Evolutionary conservation across 2,797 vertebrate species (phyloP), one percentile per base, ranked within the genome.

Genomic region (Peromyscus melanophrys): DNA sequence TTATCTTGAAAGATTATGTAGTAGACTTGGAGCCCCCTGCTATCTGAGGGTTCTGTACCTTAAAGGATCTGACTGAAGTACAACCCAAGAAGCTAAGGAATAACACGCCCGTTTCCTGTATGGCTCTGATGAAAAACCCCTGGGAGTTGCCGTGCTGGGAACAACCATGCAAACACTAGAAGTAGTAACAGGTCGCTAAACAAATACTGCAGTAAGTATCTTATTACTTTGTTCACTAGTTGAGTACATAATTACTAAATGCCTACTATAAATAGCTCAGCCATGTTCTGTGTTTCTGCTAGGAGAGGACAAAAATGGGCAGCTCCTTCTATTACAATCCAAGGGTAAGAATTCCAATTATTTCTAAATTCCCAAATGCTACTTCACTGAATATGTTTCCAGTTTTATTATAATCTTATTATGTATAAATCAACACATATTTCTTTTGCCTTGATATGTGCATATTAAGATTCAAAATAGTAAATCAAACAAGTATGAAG

Each of bases 231-330:
- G 80, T 37, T 14, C 7, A 29, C 83, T 82, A 17, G 71, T 76
- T 95, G 82, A 95, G 63, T 49, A 63, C 34, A 21, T 55, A 69
- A 49, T 67, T 78, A 84, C 63, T 77, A 76, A 91, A 69, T 89
- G 13, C 17, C 21, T 71, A 4, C 78, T 16, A 65, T 52, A 10
- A 76, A 6, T 83, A 81, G 25, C 55, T 90, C 21, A 69, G 1
- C 6, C 63, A 92, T 5, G 6, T 43, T 83, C 21, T n/a, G 0
- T 52, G 31, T 89, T 86, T 95, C 52, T 92, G 2, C 37, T 83
- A 31, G 23, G 61, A 81, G 59, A 89, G 12, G 82, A 34, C 34
- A 49, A 49, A 94, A 94, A 0, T 2, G 17, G 63, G 6, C 11
- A 37, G 13, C 12, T 95, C 84, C 29, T 87, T 61, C 31, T 6